Percentiles rank a stretch among this genome's conserved stretches.
Conservation (phyloP, 2,888 invertebrate species). For the Tinea trinotella region DNA sequence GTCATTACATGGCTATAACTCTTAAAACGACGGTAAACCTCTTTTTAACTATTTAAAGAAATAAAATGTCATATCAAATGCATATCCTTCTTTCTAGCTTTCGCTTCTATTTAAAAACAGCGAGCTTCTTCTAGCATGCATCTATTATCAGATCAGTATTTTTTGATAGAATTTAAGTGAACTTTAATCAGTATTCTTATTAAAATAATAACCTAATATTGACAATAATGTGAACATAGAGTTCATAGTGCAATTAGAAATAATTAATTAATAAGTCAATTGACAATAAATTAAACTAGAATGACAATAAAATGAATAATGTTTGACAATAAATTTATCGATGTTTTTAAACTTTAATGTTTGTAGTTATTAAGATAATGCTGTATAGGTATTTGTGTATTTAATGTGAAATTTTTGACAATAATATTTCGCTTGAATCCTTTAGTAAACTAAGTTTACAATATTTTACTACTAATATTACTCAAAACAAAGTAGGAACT, state of each 20-base stretch:
- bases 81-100: conserved; percentile 52
- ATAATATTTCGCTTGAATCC: background rate
- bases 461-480: background rate
- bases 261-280: conserved; percentile 47
- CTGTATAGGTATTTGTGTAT: background rate
- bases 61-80: conserved; percentile 53
- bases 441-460: conserved; percentile 1
- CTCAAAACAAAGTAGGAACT: no score
- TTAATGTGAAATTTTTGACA: conserved; percentile 5
- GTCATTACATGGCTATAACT: background rate
- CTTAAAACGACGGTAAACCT: background rate
- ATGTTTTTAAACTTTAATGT: conserved; percentile 7
- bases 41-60: conserved; percentile 27
- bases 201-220: background rate
- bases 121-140: conserved; percentile 37
- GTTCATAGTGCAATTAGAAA: conserved; percentile 46
- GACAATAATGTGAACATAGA: conserved; percentile 11
- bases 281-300: conserved; percentile 36
- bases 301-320: conserved; percentile 28
- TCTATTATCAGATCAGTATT: background rate
- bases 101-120: conserved; percentile 37
- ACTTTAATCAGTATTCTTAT: no score
- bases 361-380: conserved; percentile 9
- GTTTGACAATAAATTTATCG: conserved; percentile 39
- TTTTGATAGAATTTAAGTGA: conserved; percentile 12